Base-by-base conservation (phyloP, 2,797 vertebrate genomes). In the Gadopsis marmoratus region DNA sequence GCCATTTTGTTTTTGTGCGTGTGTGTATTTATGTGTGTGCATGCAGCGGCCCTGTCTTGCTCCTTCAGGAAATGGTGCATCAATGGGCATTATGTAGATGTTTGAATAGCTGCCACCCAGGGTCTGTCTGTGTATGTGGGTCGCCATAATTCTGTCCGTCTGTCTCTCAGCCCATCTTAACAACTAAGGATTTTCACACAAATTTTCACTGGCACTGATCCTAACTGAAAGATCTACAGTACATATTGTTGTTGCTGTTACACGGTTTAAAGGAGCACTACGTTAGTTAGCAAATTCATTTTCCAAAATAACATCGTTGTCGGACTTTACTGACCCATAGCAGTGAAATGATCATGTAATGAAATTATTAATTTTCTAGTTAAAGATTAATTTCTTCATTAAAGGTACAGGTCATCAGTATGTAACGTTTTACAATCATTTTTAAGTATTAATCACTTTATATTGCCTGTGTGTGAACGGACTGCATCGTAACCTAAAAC, bases 31-130 rank as follows among this genome's bases (percentile, higher is more conserved):
- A 1, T 68, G 58, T 63, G 59, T 82, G 64, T 77, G 48, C 67
- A 62, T 81, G 75, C 26, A 56, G 68, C 66, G 61, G 73, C 76
- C 79, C 74, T 78, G 78, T 86, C 81, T 89, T 81, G 75, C 74
- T 88, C 78, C 72, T 90, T 86, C 87, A 92, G 89, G 82, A 92
- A 93, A 86, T 86, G 82, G 79, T 87, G 82, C 86, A 84, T 92
- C 88, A 91, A 89, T 88, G 83, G 84, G 83, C 85, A 91, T 94
- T 93, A 92, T 91, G 86, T 90, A 90, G 82, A 89, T 88, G 68
- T 77, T 64, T 91, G 82, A 92, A 93, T 88, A 83, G 87, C 79
- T 75, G 81, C 86, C 88, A 89, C 86, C 83, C 82, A 83, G 53
- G 79, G 79, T 83, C 80, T 81, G 58, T 78, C 84, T 87, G 67